These are phyloP conservation scores for Etia nguti DNA, from an alignment of 2,113 vertebrate genomes.

Conservation along the genomic window DNA sequence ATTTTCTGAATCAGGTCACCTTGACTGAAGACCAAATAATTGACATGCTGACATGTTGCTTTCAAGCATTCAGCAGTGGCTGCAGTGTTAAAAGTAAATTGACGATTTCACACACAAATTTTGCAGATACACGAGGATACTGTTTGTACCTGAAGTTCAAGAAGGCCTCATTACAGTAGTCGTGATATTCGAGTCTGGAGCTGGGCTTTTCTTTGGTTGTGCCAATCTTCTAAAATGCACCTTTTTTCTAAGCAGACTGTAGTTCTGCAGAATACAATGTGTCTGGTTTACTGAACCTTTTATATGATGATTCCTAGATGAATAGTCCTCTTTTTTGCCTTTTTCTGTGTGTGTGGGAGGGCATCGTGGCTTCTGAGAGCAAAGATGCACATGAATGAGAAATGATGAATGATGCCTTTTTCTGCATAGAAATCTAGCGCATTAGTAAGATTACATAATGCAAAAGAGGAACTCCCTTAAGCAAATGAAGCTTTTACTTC, in stretches of 20 bases:
- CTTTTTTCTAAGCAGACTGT: not conserved
- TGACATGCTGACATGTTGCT: constrained; percentile 18
- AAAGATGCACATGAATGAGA: not conserved
- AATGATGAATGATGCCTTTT: not conserved
- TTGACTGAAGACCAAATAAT: constrained; percentile 15
- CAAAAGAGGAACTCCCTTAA: not conserved
- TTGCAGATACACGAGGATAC: not conserved
- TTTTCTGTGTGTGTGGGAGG: not conserved
- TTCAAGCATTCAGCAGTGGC: not conserved
- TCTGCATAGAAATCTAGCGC: constrained; percentile 8
- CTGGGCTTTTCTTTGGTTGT: not conserved
- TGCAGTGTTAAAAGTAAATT: constrained; percentile 2
- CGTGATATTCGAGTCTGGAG: not conserved
- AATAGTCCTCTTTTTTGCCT: not conserved
- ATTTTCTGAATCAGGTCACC: constrained; percentile 14
- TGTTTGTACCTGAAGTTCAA: not conserved
- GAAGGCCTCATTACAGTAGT: not conserved
- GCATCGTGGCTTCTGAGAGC: not conserved
- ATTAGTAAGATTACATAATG: constrained; percentile 21
- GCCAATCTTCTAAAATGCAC: not conserved
- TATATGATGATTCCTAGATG: not conserved
- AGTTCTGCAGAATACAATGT: not conserved
- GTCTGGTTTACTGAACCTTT: not conserved
- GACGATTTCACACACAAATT: not conserved
- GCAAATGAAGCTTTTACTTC: constrained; percentile 1